These are phyloP conservation scores for Limnodromus scolopaceus DNA, from an alignment of 2,797 vertebrate genomes.

Conservation along the genomic window DNA sequence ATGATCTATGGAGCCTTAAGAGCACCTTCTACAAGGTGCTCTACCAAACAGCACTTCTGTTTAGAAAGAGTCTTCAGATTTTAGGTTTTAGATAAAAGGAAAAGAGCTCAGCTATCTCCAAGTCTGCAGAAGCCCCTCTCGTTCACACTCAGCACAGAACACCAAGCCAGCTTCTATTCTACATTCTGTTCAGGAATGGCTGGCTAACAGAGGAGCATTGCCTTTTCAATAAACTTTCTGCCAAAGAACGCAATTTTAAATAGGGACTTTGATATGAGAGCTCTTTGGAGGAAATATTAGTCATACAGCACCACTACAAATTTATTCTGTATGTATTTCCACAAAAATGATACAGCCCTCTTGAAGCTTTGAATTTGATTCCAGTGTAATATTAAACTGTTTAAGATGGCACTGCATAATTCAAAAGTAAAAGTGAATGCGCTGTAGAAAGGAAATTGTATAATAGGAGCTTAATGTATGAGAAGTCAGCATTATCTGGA, in stretches of 20 bases:
- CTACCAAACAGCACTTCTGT: background rate
- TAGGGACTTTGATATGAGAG: background rate
- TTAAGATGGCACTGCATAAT: conserved; percentile 64
- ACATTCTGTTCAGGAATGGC: background rate
- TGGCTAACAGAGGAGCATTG: background rate
- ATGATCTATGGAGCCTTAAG: conserved; percentile 7
- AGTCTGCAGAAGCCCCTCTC: background rate
- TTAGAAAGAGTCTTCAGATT: background rate
- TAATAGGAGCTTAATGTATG: conserved; percentile 65
- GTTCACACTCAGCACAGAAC: background rate
- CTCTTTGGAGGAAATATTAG: background rate
- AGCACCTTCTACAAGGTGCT: background rate
- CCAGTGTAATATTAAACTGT: conserved; percentile 53
- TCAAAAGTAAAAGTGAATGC: conserved; percentile 65
- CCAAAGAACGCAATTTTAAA: background rate
- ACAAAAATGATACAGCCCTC: conserved; percentile 20
- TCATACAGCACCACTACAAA: conserved; percentile 22
- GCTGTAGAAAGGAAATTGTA: conserved; percentile 46
- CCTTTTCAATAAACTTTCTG: background rate
- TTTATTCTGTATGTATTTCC: conserved; percentile 1
- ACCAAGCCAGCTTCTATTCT: background rate
- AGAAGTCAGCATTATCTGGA: conserved; percentile 68
- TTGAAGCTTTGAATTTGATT: conserved; percentile 49
- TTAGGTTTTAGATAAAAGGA: background rate
- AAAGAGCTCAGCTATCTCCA: background rate